A percentile compares a stretch with the other conserved stretches of the same genome.
Evolutionary conservation across 2,888 invertebrate species (phyloP).

Genomic region (Bembecia ichneumoniformis): DNA sequence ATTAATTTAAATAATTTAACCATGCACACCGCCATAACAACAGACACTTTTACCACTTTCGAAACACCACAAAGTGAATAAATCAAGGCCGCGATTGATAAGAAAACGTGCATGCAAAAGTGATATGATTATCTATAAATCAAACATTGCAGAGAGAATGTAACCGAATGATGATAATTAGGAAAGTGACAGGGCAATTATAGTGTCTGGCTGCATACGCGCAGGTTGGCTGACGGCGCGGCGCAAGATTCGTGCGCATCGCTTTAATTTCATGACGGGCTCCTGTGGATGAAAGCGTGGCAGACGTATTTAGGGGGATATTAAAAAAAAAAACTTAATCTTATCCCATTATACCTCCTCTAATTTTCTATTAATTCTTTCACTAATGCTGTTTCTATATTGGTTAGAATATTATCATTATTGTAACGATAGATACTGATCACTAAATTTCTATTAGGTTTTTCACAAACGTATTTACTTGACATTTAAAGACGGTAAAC

Average conservation of each 20-base stretch:
- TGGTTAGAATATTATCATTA: no score
- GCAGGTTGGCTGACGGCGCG: neutral
- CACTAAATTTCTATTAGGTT: no score
- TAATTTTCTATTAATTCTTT: no score
- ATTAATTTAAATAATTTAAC: neutral
- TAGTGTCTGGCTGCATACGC: conserved; percentile 22
- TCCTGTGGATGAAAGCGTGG: no score
- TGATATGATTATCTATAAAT: conserved; percentile 33
- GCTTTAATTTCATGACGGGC: neutral
- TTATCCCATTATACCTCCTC: no score
- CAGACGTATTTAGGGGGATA: no score
- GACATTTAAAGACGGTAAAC: no score
- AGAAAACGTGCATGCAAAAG: conserved; percentile 30
- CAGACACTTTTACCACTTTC: conserved; percentile 7
- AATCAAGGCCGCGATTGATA: conserved; percentile 2
- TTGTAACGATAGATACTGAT: no score
- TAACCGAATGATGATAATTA: conserved; percentile 42
- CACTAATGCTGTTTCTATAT: no score
- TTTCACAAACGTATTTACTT: no score
- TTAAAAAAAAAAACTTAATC: no score
- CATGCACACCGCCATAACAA: neutral
- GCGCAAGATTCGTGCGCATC: neutral
- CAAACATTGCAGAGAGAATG: conserved; percentile 48
- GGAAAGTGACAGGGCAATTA: conserved; percentile 66
- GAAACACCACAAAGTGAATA: conserved; percentile 3